phyloP scores from a whole-genome alignment of 2,888 invertebrate genomes.

The Lasioglossum leucozonium region DNA sequence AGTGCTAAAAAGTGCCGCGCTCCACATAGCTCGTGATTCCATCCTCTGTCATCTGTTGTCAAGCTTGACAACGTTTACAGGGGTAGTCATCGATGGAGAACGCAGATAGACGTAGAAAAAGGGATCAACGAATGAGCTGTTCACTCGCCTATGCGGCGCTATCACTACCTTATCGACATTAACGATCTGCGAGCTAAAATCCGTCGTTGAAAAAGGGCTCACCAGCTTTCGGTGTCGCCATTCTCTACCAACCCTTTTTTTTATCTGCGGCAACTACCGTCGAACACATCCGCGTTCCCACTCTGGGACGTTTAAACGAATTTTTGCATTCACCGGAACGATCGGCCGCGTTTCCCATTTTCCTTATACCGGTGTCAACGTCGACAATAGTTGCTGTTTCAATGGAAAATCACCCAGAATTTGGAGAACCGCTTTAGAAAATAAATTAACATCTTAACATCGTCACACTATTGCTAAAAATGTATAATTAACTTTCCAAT shows the following conservation, averaged over 20 bases:
- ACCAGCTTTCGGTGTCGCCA: conserved; percentile 31
- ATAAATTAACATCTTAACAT: not conserved
- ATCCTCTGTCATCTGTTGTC: conserved; percentile 47
- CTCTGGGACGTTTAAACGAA: conserved; percentile 43
- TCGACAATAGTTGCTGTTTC: conserved; percentile 14
- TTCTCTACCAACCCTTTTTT: conserved; percentile 17
- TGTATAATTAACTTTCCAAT: not conserved
- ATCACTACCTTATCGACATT: conserved; percentile 48
- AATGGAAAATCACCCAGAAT: conserved; percentile 21
- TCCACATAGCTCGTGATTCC: not conserved
- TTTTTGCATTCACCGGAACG: conserved; percentile 52
- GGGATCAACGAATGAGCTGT: conserved; percentile 27
- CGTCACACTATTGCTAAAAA: not conserved
- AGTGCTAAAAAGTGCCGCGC: not conserved
- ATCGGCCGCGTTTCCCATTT: conserved; percentile 3
- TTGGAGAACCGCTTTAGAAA: not conserved
- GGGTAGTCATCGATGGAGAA: conserved; percentile 24
- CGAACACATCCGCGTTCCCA: not conserved
- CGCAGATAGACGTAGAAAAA: conserved; percentile 47
- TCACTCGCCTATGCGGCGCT: conserved; percentile 24
- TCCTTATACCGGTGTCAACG: not conserved
- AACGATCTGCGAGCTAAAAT: conserved; percentile 56
- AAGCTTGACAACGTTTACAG: not conserved
- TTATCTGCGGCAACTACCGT: not conserved
- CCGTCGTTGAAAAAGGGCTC: conserved; percentile 27